Evolutionary conservation across 2,888 invertebrate species (phyloP).

Genomic region (Notodonta ziczac): DNA sequence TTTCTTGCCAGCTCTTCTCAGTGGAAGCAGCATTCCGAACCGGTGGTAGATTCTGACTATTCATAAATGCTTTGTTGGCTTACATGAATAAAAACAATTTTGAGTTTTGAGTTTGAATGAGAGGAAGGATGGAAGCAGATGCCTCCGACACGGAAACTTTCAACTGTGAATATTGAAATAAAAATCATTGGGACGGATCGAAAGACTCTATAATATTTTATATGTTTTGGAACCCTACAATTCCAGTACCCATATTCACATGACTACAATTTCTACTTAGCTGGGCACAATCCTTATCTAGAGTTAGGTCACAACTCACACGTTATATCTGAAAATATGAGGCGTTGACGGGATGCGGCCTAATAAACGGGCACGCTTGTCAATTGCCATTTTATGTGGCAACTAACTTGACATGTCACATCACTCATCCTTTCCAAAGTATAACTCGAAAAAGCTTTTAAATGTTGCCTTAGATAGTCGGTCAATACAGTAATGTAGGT

Average conservation of each 20-base stretch:
- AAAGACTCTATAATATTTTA: too few relatives aligned
- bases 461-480: neutral
- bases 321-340: slow-evolving; percentile 28
- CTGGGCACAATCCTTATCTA: neutral
- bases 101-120: too few relatives aligned
- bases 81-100: too few relatives aligned
- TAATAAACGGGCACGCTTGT: slow-evolving; percentile 23
- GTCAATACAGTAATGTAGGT: neutral
- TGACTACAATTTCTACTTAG: slow-evolving; percentile 15
- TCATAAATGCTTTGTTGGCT: too few relatives aligned
- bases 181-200: too few relatives aligned
- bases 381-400: slow-evolving; percentile 25
- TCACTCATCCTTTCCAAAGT: slow-evolving; percentile 14
- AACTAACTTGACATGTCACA: slow-evolving; percentile 22
- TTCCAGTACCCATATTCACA: slow-evolving; percentile 13
- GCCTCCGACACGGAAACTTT: too few relatives aligned
- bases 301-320: slow-evolving; percentile 16
- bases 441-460: slow-evolving; percentile 40
- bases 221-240: neutral
- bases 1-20: too few relatives aligned
- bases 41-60: too few relatives aligned
- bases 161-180: too few relatives aligned
- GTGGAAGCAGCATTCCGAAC: too few relatives aligned
- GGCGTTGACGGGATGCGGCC: slow-evolving; percentile 18
- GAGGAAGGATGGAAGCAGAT: too few relatives aligned